Conservation (phyloP, 2,888 invertebrate species). For the Blastobasis adustella region DNA sequence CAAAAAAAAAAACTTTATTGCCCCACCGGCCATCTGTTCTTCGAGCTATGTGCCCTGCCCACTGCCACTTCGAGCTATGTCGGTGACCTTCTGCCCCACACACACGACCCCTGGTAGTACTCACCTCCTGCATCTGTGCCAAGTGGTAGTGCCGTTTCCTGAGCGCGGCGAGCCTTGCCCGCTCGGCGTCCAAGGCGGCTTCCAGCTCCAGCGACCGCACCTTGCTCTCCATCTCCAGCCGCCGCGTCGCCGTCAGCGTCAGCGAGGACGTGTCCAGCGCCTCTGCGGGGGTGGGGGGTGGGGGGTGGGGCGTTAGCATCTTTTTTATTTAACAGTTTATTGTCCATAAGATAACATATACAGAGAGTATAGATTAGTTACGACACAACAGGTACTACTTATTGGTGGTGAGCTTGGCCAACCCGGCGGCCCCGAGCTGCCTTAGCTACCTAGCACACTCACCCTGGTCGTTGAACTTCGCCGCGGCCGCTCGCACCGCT, state of each 20-base stretch:
- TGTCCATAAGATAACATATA: no score
- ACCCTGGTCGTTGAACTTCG: constrained; percentile 83
- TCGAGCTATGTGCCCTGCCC: no score
- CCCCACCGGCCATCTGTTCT: no score
- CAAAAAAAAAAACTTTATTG: no score
- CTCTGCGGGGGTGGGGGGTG: constrained; percentile 74
- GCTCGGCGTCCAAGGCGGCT: constrained; percentile 90
- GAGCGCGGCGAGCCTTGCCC: constrained; percentile 88
- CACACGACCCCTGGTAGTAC: not conserved
- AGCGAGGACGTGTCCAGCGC: constrained; percentile 92
- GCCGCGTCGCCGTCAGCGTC: constrained; percentile 94
- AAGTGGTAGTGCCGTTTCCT: constrained; percentile 94
- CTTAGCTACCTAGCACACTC: no score
- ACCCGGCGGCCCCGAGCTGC: no score
- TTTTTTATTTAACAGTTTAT: no score
- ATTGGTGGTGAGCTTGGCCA: no score
- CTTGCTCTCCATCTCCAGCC: constrained; percentile 98
- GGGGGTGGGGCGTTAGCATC: not conserved
- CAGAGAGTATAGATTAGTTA: no score
- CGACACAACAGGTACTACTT: no score
- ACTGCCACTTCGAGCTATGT: no score
- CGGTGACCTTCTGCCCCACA: no score
- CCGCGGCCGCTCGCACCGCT: constrained; percentile 91
- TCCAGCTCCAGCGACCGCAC: constrained; percentile 95
- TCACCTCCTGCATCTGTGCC: constrained; percentile 78